Base-by-base conservation (phyloP, 2,113 vertebrate species). In the Solea senegalensis region DNA sequence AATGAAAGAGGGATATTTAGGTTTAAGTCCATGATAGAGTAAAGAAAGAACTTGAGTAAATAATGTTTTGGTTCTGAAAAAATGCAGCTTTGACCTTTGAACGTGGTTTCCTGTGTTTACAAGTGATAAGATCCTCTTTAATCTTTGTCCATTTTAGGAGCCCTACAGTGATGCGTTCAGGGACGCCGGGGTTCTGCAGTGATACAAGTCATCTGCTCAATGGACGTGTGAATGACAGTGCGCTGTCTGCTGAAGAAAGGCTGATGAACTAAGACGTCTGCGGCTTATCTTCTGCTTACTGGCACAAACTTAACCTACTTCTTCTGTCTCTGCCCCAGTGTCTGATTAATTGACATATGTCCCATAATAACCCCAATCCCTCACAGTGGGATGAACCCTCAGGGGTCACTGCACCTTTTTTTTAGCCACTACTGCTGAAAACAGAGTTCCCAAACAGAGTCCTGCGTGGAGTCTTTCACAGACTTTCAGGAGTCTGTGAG, bases 251-350 rank as follows among this genome's bases (percentile, higher is more conserved):
- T 56, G 57, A 78, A 66, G 48, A 43, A 68, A 51, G 41, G 66
- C 50, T 76, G 65, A 72, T 71, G 52, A 52, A 59, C 73, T 80
- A 86, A 84, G 73, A 72, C 14, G 27, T 86, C 78, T 74, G 68
- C 70, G 71, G 76, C 73, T 84, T 83, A 75, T 74, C 16, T 60
- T 69, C 15, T 60, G 40, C 50, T 69, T 73, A 65, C 27, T 74
- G 27, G 34, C 49, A 52, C 51, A 77, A 70, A 58, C 78, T 88
- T 84, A 81, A 83, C 80, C 79, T 74, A 82, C 71, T 82, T 84
- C 34, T 53, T 59, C 45, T 61, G 39, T 70, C 54, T 16, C 44
- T 27, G 9, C 62, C 57, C 8, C 5, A 64, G 5, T 55, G 28
- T 69, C 74, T 76, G 72, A 89, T 49, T 59, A 67, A 83, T 66